These are phyloP conservation scores for Todiramphus saurophagus DNA, from an alignment of 2,113 vertebrate species.

Conservation along the genomic window DNA sequence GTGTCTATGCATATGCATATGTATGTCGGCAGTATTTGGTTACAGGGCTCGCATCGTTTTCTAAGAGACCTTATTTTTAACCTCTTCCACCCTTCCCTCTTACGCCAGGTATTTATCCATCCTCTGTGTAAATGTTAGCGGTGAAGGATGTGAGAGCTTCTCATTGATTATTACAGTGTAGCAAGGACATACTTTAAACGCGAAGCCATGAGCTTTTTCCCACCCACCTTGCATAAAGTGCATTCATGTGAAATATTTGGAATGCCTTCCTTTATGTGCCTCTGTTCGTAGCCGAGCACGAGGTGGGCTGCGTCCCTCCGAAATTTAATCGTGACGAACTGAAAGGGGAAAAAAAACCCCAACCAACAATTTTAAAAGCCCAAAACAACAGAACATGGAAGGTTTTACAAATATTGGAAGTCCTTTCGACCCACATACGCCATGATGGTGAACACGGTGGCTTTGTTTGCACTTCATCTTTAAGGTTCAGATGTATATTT, in stretches of 20 bases:
- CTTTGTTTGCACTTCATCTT: conserved; percentile 36
- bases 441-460: conserved; percentile 18
- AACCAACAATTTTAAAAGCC: neutral
- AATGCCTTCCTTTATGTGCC: conserved; percentile 46
- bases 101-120: neutral
- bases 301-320: neutral
- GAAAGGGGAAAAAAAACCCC: neutral
- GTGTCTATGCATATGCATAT: neutral
- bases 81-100: neutral
- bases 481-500: neutral
- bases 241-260: conserved; percentile 65
- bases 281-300: neutral
- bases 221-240: conserved; percentile 54
- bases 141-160: neutral
- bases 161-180: neutral
- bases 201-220: conserved; percentile 2
- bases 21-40: neutral
- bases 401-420: neutral
- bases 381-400: neutral
- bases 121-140: neutral
- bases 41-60: conserved; percentile 11
- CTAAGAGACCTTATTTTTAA: conserved; percentile 45
- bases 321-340: neutral
- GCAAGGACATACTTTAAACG: neutral
- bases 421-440: neutral